phyloP scores from a whole-genome alignment of 53 echinoderm and acorn worm genomes.

The Echinometra lucunter region DNA sequence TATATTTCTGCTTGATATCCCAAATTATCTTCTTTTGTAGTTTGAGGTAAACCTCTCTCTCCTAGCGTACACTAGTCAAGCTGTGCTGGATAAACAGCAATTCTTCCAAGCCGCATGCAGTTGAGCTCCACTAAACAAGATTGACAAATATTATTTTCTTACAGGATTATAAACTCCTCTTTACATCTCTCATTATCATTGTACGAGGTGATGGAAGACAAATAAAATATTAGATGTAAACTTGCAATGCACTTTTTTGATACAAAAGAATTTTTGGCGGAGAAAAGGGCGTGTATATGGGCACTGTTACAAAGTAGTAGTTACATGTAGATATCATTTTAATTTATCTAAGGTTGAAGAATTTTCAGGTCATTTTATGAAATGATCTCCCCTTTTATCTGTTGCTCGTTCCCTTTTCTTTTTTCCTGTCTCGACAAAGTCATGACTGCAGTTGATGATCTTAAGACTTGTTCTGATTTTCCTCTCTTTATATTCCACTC shows the following conservation, averaged over 20 bases:
- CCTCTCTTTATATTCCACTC: no score
- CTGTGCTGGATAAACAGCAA: constrained; percentile 17
- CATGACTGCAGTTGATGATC: no score
- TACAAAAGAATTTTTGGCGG: not conserved
- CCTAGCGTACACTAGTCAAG: not conserved
- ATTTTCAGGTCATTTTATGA: not conserved
- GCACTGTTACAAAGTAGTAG: not conserved
- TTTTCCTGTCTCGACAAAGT: no score
- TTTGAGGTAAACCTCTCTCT: constrained; percentile 30
- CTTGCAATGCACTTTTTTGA: constrained; percentile 33
- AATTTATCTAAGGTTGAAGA: not conserved
- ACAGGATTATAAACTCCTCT: constrained; percentile 7
- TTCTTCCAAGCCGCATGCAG: not conserved
- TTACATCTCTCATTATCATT: not conserved
- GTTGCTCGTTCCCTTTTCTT: not conserved
- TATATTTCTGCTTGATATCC: constrained; percentile 3
- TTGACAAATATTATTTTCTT: constrained; percentile 49
- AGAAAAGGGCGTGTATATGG: not conserved
- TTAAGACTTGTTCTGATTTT: no score
- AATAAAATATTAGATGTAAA: constrained; percentile 25
- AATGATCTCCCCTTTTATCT: not conserved
- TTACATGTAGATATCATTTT: not conserved
- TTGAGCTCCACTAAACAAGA: constrained; percentile 18
- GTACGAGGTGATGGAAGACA: constrained; percentile 22
- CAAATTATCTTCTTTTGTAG: constrained; percentile 36